Evolutionary conservation across 2,113 vertebrate species (phyloP).

Genomic region (Calonectris borealis): DNA sequence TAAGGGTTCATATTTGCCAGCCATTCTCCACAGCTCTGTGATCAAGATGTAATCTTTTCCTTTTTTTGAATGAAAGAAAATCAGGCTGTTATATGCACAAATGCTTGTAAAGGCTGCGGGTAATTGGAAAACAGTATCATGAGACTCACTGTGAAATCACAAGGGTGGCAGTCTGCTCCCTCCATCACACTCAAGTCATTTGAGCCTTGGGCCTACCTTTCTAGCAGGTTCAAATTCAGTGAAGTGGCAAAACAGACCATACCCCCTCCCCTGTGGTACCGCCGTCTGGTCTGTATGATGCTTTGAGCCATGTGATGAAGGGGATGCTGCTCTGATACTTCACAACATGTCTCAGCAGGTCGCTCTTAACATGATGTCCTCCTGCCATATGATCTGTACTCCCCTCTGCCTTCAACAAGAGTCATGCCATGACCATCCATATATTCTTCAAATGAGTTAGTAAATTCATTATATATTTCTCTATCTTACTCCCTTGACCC

Average conservation of each 20-base stretch:
- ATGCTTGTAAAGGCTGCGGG: not conserved
- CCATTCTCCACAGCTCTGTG: not conserved
- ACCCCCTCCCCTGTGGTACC: not conserved
- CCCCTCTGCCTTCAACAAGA: not conserved
- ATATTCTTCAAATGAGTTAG: not conserved
- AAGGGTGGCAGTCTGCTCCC: not conserved
- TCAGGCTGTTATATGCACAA: not conserved
- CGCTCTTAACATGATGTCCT: not conserved
- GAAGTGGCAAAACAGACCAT: not conserved
- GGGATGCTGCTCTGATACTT: not conserved
- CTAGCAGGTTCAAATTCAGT: not conserved
- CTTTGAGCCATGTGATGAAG: not conserved
- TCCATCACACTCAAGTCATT: not conserved
- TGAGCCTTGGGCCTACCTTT: not conserved
- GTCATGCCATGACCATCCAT: not conserved
- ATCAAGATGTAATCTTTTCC: not conserved
- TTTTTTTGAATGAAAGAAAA: not conserved
- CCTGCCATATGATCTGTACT: not conserved
- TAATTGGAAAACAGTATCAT: not conserved
- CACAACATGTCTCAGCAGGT: not conserved
- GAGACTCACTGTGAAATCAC: not conserved
- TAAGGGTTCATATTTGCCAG: not conserved
- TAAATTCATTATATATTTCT: not conserved
- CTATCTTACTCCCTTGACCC: not conserved
- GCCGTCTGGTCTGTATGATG: not conserved